Conservation (phyloP, 2,888 invertebrate species). For the Meganola albula region DNA sequence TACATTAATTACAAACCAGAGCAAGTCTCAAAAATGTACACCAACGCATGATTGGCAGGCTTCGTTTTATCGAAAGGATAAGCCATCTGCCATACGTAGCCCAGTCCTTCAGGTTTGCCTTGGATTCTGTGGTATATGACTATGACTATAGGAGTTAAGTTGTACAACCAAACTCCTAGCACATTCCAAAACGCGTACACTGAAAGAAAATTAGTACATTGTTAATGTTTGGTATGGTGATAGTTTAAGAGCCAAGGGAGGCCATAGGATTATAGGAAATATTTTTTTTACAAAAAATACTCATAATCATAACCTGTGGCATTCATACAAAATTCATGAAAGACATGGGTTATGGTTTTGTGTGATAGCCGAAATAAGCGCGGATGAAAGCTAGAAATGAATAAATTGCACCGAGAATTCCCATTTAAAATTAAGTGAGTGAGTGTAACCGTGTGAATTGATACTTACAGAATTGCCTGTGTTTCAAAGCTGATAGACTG, state of each 20-base stretch:
- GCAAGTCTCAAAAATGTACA: slow-evolving; percentile 48
- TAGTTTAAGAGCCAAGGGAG: too few relatives aligned
- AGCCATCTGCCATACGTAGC: slow-evolving; percentile 49
- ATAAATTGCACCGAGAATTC: too few relatives aligned
- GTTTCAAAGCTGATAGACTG: slow-evolving; percentile 43
- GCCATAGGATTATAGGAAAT: too few relatives aligned
- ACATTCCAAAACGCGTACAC: slow-evolving; percentile 58
- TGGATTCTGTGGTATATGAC: slow-evolving; percentile 39
- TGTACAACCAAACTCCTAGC: slow-evolving; percentile 49
- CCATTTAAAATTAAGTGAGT: too few relatives aligned
- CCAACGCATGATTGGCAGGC: slow-evolving; percentile 43
- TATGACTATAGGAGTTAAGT: slow-evolving; percentile 48
- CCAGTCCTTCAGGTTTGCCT: slow-evolving; percentile 40
- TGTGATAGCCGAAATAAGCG: too few relatives aligned
- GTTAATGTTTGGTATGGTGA: too few relatives aligned
- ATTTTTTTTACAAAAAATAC: too few relatives aligned
- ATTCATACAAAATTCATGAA: too few relatives aligned
- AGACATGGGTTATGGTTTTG: too few relatives aligned
- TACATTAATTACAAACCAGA: slow-evolving; percentile 39
- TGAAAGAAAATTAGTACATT: slow-evolving; percentile 35
- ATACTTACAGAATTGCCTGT: slow-evolving; percentile 47
- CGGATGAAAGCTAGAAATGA: too few relatives aligned
- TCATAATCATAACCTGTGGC: too few relatives aligned
- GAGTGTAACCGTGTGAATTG: too few relatives aligned
- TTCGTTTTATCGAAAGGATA: slow-evolving; percentile 64